A percentile compares a stretch with the other conserved stretches of the same genome.
Evolutionary conservation across 2,888 invertebrate species (phyloP).

Genomic region (Heliconius ethilla): DNA sequence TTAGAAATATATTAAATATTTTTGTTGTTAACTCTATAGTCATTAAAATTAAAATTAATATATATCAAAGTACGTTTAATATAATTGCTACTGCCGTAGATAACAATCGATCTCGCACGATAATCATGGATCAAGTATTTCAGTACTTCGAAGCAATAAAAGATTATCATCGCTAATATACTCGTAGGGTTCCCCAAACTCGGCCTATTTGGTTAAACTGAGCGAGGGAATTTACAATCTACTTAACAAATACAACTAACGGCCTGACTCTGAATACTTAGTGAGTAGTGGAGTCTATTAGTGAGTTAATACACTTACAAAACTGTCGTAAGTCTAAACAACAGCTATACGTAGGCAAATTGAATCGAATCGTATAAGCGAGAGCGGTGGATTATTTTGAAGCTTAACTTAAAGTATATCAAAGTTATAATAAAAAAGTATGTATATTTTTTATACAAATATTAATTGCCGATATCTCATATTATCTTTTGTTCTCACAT

Average conservation of each 20-base stretch:
- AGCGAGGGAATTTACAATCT: conserved; percentile 59
- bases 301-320: conserved; percentile 48
- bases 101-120: conserved; percentile 5
- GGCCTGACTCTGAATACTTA: conserved; percentile 51
- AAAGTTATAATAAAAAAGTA: not conserved
- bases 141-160: conserved; percentile 41
- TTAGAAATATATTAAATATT: not conserved
- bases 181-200: conserved; percentile 49
- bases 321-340: conserved; percentile 46
- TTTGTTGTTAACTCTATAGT: not conserved
- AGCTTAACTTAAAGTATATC: not conserved
- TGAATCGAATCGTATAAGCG: conserved; percentile 18
- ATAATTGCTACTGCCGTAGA: conserved; percentile 7
- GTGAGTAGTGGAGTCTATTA: conserved; percentile 37
- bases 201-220: conserved; percentile 57
- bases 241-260: conserved; percentile 54
- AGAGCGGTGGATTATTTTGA: conserved; percentile 9
- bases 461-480: too few relatives aligned
- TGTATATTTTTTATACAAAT: too few relatives aligned
- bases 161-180: conserved; percentile 56
- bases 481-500: too few relatives aligned
- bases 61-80: not conserved
- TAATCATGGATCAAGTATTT: conserved; percentile 4
- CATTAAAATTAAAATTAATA: not conserved
- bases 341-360: conserved; percentile 20